Conservation (phyloP, 2,797 vertebrate species). For the Coluber constrictor region DNA sequence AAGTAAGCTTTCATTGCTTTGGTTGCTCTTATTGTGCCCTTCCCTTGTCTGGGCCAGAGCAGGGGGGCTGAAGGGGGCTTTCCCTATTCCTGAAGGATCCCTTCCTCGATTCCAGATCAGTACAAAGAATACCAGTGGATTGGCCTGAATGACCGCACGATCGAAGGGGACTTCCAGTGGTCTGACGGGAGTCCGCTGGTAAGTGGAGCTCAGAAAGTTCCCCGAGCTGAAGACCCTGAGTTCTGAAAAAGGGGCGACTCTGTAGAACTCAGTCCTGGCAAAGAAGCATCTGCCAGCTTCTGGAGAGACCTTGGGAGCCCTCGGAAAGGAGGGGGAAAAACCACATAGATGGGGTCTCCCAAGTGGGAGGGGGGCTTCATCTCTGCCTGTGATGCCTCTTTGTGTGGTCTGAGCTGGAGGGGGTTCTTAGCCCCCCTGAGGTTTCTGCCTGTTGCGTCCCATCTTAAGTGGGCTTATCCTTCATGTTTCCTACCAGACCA, state of each 20-base stretch:
- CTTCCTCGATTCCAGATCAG: conserved; percentile 68
- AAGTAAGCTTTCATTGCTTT: not conserved
- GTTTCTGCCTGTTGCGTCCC: not conserved
- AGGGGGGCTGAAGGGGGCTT: not conserved
- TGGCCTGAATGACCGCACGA: conserved; percentile 90
- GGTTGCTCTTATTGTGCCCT: not conserved
- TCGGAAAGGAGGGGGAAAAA: not conserved
- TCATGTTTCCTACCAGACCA: not conserved
- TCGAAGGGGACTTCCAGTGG: conserved; percentile 95
- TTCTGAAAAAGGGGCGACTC: not conserved
- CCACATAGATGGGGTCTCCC: not conserved
- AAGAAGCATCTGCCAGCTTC: not conserved
- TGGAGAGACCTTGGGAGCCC: not conserved
- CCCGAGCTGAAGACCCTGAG: not conserved
- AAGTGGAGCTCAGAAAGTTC: conserved; percentile 44
- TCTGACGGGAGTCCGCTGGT: conserved; percentile 91
- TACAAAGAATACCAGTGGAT: conserved; percentile 94
- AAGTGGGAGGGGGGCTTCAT: not conserved
- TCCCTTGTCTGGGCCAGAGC: not conserved
- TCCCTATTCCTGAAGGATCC: not conserved
- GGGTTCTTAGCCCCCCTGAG: not conserved
- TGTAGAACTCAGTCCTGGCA: not conserved
- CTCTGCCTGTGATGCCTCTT: not conserved
- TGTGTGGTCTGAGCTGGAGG: not conserved
- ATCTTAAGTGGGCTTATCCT: not conserved